Base-by-base conservation (phyloP, 2,113 vertebrate genomes). In the Bothrops jararaca region DNA sequence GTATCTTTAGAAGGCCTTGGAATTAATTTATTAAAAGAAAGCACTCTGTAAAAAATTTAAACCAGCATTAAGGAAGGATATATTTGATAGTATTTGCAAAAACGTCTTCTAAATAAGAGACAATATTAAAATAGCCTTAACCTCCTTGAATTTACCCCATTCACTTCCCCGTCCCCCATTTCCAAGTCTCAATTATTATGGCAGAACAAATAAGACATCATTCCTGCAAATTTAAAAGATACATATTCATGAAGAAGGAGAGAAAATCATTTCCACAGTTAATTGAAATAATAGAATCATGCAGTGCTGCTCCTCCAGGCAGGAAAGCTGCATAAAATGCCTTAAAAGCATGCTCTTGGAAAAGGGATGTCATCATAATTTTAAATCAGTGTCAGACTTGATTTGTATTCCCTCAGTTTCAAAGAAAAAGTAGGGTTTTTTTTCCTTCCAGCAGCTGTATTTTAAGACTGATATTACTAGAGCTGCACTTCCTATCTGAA, bases 1-100 rank as follows among this genome's bases (percentile, higher is more conserved):
- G 0, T 34, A 5, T 1, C 5, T 45, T 6, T 90, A 91, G 56
- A 34, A 94, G 7, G 23, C 24, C 52, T 56, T 26, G 26, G 60
- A 1, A 92, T 20, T 0, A 2, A 74, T 15, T 60, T 1, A n/a
- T 29, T 13, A 15, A 26, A 0, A 0, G n/a, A 39, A 45, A 52
- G 45, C 69, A 13, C 7, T 3, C 0, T 0, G 12, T n/a, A 53
- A 60, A 50, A 52, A 86, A 60, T 5, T 50, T 86, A 86, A 11
- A 18, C 22, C 90, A 34, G 57, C 58, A 22, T 1, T 42, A 64
- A 12, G 22, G 89, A 89, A 93, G 2, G 39, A 93, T 24, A 42
- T 12, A n/a, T 12, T 1, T 80, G 34, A 22, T 80, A 39, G 34
- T 80, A 80, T 80, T 80, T 80, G 18, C 69, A 80, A 80, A 39